These are phyloP conservation scores for Falcunculus frontatus DNA, from an alignment of 2,113 vertebrate species.

Conservation along the genomic window DNA sequence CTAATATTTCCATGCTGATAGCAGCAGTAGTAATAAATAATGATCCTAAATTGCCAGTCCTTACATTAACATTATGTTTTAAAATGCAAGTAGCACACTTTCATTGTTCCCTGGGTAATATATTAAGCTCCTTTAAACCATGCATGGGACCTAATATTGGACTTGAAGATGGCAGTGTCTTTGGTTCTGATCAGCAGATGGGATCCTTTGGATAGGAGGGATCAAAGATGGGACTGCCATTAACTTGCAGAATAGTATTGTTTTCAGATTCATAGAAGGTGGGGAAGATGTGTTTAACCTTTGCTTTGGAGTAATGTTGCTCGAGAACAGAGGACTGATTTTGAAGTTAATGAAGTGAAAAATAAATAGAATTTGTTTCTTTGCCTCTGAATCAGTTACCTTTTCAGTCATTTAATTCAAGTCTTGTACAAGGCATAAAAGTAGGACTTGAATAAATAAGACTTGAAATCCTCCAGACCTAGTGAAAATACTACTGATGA, in stretches of 20 bases:
- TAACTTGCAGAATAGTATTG: background rate
- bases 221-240: background rate
- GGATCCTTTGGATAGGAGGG: background rate
- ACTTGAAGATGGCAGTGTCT: background rate
- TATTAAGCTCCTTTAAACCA: background rate
- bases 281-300: background rate
- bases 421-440: background rate
- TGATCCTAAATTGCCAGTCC: background rate
- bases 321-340: background rate
- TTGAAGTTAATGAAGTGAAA: background rate
- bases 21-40: background rate
- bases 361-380: background rate
- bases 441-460: background rate
- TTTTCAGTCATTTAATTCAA: background rate
- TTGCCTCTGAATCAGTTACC: background rate
- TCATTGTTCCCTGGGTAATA: background rate
- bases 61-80: background rate
- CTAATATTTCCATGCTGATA: background rate
- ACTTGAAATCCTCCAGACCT: background rate
- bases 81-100: background rate
- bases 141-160: background rate
- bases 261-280: background rate
- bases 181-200: background rate
- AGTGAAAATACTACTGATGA: background rate
- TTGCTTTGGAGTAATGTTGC: background rate